Evolutionary conservation across 1,140 invertebrate genomes (phyloP), one percentile per base, ranked within the genome.

Genomic region (Bursaphelenchus mucronatus): DNA sequence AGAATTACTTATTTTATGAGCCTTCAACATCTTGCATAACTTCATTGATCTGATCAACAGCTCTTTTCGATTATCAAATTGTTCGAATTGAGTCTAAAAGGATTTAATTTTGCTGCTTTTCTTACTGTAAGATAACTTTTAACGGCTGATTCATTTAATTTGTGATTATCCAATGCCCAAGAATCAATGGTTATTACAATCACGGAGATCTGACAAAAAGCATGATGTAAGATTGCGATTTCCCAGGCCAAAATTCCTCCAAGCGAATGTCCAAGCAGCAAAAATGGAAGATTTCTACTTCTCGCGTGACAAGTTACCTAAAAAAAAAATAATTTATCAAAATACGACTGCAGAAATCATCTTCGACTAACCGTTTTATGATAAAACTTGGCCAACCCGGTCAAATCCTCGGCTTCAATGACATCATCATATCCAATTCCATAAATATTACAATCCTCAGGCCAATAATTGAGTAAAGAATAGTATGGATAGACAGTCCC

Each of bases 101-200:
- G 13, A 59, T n/a, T 13, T 39, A 3, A 59, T 59, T 50, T n/a
- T n/a, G n/a, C 1, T n/a, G 13, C 1, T 6, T 4, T 55, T n/a
- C 41, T n/a, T n/a, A 59, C 57, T 39, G 41, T 44, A 11, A 59
- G 47, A 39, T 59, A 59, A n/a, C 19, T 50, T 11, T 44, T 39
- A 45, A 59, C 7, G 5, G 41, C 44, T 3, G 13, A n/a, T 39
- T 59, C 57, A 9, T 45, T 39, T 11, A 59, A 44, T 44, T 59
- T 59, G 57, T 59, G 13, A 39, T 59, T 59, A 39, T 59, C 57
- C 11, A 59, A 6, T 0, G 45, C 57, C 57, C 57, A 59, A 3
- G 57, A 59, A 7, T 59, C 57, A 50, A 59, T 6, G 40, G 57
- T 9, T 6, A 39, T 44, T 1, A 59, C 57, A 3, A 44, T 59